These are phyloP conservation scores for Trichonephila clavipes DNA, from an alignment of 1,140 invertebrate species.

Conservation along the genomic window DNA sequence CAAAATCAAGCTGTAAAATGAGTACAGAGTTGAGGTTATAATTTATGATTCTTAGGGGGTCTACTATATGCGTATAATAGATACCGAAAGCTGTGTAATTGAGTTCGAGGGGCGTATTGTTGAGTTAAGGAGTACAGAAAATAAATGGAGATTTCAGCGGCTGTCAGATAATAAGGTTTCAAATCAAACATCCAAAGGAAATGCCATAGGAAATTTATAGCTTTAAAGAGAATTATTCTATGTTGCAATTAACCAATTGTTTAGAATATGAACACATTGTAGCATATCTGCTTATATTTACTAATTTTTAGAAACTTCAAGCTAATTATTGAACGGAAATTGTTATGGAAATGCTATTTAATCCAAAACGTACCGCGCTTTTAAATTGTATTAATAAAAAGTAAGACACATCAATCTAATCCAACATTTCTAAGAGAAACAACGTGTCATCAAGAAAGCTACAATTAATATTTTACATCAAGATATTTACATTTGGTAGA, in stretches of 20 bases:
- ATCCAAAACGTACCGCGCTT: too few species aligned
- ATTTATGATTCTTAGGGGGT: slow-evolving; percentile 68
- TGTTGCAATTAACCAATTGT: not conserved
- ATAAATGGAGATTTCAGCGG: slow-evolving; percentile 65
- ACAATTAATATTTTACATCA: too few species aligned
- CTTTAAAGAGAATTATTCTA: not conserved
- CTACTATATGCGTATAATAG: slow-evolving; percentile 52
- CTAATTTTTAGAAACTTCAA: too few species aligned
- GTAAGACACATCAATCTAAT: too few species aligned
- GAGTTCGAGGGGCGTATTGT: slow-evolving; percentile 22
- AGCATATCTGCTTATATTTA: too few species aligned
- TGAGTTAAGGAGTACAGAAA: slow-evolving; percentile 33
- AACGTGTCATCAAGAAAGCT: too few species aligned
- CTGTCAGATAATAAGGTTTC: slow-evolving; percentile 41
- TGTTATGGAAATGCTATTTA: too few species aligned
- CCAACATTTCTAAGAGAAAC: too few species aligned
- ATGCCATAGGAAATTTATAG: not conserved
- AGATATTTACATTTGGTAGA: too few species aligned
- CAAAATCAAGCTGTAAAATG: slow-evolving; percentile 74
- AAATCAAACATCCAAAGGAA: slow-evolving; percentile 8
- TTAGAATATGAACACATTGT: too few species aligned
- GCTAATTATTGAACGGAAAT: too few species aligned
- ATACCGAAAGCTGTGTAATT: slow-evolving; percentile 65
- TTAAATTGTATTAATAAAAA: too few species aligned
- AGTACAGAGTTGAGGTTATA: slow-evolving; percentile 60